Base-by-base conservation (phyloP, 2,797 vertebrate species). In the Pipistrellus pipistrellus region DNA sequence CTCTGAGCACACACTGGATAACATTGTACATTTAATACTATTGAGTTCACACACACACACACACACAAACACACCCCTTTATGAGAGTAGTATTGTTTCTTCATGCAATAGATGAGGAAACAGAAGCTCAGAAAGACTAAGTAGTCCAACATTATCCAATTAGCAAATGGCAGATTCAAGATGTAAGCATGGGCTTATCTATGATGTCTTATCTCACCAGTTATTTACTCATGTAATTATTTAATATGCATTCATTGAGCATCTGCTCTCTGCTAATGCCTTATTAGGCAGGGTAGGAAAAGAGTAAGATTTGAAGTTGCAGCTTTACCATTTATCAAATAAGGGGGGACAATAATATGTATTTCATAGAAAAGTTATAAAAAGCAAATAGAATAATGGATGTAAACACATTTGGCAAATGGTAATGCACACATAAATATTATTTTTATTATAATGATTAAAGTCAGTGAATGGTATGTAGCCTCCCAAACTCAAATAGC, bases 281-380 rank as follows among this genome's bases (percentile, higher is more conserved):
- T 82, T 17, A 3, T 91, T 64, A 82, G 6, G 53, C n/a, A 12
- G 9, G 18, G 11, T 4, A 83, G 30, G 9, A 12, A 53, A 93
- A 68, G n/a, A 3, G 9, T 15, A 85, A 44, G 13, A 57, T 51
- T 68, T 48, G 4, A 77, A 89, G 76, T 27, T 88, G n/a, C 18
- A 82, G 35, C 72, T 72, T 88, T 41, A 68, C 46, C n/a, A 44
- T 82, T 27, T 27, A 62, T 30, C 27, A 68, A 83, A 93, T 38
- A 62, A 6, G 5, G 46, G 11, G 6, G 85, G 15, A 71, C 32
- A n/a, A 38, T 78, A 83, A 92, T 48, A 55, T 44, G 20, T 64
- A 41, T 93, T 85, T 90, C n/a, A 71, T 14, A 57, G 48, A 53
- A 69, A 55, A 86, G 25, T 73, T 91, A 59, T 81, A 9, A 76